Conservation (phyloP, 2,888 invertebrate species). For the Epiblema foenella region DNA sequence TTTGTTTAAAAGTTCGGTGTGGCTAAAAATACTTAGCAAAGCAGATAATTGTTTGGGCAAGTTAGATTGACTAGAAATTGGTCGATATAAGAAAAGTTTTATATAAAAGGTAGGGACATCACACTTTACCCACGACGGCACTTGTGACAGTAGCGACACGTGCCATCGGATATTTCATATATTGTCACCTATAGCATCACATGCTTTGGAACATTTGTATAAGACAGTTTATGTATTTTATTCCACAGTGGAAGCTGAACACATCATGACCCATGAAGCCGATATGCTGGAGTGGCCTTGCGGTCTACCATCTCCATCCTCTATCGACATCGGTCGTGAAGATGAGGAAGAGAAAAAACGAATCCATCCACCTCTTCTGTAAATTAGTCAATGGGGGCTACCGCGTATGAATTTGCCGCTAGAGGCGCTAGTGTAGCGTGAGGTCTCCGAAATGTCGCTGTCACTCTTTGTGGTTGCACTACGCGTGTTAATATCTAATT, state of each 20-base stretch:
- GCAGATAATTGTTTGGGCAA: not conserved
- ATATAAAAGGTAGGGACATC: not conserved
- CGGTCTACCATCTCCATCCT: slow-evolving; percentile 89
- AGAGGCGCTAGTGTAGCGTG: no score
- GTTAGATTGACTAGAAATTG: not conserved
- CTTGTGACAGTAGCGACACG: no score
- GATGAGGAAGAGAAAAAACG: slow-evolving; percentile 87
- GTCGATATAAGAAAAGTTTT: not conserved
- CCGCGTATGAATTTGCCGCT: no score
- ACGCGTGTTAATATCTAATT: no score
- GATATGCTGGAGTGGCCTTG: slow-evolving; percentile 89
- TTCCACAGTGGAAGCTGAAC: slow-evolving; percentile 89
- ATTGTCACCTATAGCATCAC: not conserved
- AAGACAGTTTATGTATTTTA: not conserved
- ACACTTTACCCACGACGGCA: not conserved
- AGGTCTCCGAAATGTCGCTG: no score
- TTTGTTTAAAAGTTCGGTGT: not conserved
- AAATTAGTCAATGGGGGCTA: slow-evolving; percentile 51
- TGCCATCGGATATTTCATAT: not conserved
- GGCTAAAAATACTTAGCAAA: not conserved
- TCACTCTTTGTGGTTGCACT: no score
- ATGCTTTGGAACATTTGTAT: not conserved
- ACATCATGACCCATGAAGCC: slow-evolving; percentile 90
- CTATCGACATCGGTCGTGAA: slow-evolving; percentile 87
- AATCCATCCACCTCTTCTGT: slow-evolving; percentile 85